Base-by-base conservation (phyloP, 2,797 vertebrate genomes). In the Crax fasciolata region DNA sequence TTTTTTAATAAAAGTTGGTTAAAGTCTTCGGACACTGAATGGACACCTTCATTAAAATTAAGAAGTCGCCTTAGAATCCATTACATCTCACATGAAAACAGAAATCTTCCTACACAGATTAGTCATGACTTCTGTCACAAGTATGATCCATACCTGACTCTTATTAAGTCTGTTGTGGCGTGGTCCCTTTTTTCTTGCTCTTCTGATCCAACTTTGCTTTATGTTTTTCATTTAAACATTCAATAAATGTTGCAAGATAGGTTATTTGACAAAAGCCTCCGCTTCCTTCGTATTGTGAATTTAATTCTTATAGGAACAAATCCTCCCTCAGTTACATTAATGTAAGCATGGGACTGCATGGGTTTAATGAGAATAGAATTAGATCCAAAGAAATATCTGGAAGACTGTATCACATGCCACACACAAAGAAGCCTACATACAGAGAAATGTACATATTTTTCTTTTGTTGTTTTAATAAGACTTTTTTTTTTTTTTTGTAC, bases 331-430 rank as follows among this genome's bases (percentile, higher is more conserved):
- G 44, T 81, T 90, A 91, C 2, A 1, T 78, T 81, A 94, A 38
- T 11, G 21, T 63, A 79, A 92, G 63, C 4, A 2, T 28, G 70
- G 70, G 39, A 35, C 59, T 88, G 87, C 46, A 55, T 0, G 1
- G 39, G 39, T 88, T 94, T 95, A 93, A 95, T 88, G 41, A 96
- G 87, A 94, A 76, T 48, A 93, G 67, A 57, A 94, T 55, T 86
- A 73, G 44, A 84, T 94, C 87, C 93, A 96, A 93, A 73, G 87
- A 96, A 94, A 92, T 89, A 75, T 93, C 87, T 92, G 84, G 90
- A 93, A 95, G 51, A 73, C 48, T 81, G 20, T 84, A 66, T 71
- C 71, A 78, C 74, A 90, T 88, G 72, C 91, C 93, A 91, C 91
- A 95, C 91, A 93, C 79, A 66, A 81, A 89, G 93, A 63, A 86